Evolutionary conservation across 1,140 invertebrate genomes (phyloP).

Genomic region (Coelopa frigida): DNA sequence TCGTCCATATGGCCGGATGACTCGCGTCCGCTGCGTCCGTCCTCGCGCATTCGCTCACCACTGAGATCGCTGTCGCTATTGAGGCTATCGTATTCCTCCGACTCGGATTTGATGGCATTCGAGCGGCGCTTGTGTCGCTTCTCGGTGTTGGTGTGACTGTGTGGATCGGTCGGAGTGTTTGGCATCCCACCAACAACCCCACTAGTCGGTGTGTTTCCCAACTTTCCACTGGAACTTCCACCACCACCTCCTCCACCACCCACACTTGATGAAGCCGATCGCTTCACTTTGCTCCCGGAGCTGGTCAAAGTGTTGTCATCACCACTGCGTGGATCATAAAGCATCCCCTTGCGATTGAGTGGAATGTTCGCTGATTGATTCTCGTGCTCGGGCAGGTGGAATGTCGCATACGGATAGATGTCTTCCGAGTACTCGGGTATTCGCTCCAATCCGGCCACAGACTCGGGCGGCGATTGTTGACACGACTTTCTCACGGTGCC

Average conservation of each 20-base stretch:
- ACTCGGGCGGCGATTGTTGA: slow-evolving; percentile 48
- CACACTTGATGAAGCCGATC: slow-evolving; percentile 34
- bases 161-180: slow-evolving; percentile 13
- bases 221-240: too few species aligned
- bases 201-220: slow-evolving; percentile 14
- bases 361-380: slow-evolving; percentile 38
- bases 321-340: slow-evolving; percentile 21
- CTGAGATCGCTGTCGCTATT: slow-evolving; percentile 51
- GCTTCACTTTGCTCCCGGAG: slow-evolving; percentile 21
- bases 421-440: slow-evolving; percentile 57
- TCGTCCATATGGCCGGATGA: slow-evolving; percentile 50
- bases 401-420: slow-evolving; percentile 58
- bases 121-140: slow-evolving; percentile 25
- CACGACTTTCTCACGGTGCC: slow-evolving; percentile 50
- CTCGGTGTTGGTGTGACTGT: slow-evolving; percentile 23
- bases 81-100: slow-evolving; percentile 55
- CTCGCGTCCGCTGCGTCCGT: slow-evolving; percentile 30
- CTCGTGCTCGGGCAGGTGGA: slow-evolving; percentile 54
- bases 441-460: slow-evolving; percentile 48
- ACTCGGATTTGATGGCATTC: slow-evolving; percentile 48
- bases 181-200: slow-evolving; percentile 15
- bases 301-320: slow-evolving; percentile 24
- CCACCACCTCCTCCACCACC: slow-evolving; percentile 12
- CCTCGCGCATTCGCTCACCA: slow-evolving; percentile 34
- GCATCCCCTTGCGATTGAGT: slow-evolving; percentile 23